These are phyloP conservation scores for Hystrix cristata DNA, from an alignment of 2,113 vertebrate species.

Conservation along the genomic window DNA sequence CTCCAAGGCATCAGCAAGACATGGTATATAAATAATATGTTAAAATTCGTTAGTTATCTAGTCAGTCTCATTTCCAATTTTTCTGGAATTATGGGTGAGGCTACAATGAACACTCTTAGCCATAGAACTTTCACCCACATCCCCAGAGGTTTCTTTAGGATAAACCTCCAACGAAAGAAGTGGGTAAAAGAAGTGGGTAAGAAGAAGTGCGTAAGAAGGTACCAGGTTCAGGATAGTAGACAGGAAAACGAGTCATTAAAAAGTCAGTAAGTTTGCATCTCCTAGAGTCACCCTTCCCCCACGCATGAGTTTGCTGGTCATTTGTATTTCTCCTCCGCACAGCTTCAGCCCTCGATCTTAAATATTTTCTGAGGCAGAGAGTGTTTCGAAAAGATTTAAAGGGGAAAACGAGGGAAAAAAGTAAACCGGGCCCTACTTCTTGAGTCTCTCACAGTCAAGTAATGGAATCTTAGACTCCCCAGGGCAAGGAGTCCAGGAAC, in stretches of 20 bases:
- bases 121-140: neutral
- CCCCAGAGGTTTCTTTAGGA: neutral
- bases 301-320: neutral
- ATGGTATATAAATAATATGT: conserved; percentile 22
- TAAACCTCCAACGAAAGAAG: conserved; percentile 15
- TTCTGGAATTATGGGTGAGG: conserved; percentile 31
- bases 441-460: neutral
- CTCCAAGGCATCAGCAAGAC: neutral
- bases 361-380: neutral
- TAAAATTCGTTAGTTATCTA: neutral
- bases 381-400: neutral
- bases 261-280: neutral
- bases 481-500: neutral
- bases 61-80: neutral
- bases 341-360: neutral
- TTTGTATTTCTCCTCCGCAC: neutral
- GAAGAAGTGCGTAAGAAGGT: neutral
- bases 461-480: neutral
- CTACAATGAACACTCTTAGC: neutral
- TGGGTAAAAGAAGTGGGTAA: neutral
- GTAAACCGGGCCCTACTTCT: neutral
- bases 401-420: neutral
- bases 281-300: neutral
- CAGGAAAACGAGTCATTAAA: neutral
- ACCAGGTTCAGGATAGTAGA: neutral